phyloP scores from a whole-genome alignment of 2,797 vertebrate species.

The Alcedo atthis region DNA sequence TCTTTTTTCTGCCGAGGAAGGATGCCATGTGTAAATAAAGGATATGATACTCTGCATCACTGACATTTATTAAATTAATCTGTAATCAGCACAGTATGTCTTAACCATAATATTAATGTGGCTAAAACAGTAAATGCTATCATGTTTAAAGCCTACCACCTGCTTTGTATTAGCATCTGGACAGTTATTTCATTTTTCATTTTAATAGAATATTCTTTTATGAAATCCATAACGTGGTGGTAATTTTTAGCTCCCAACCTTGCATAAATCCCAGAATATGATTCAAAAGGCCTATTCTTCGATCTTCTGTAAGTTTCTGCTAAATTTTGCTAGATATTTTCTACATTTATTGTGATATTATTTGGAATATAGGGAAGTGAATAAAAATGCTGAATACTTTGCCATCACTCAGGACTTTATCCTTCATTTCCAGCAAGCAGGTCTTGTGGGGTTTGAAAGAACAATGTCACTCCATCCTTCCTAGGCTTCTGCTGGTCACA shows the following conservation, averaged over 20 bases:
- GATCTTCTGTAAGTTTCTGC: not conserved
- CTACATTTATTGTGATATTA: not conserved
- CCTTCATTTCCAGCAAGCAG: not conserved
- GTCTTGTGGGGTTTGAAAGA: not conserved
- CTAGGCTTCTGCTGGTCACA: not conserved
- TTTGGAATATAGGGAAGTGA: not conserved
- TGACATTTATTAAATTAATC: slow-evolving; percentile 54
- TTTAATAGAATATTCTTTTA: slow-evolving; percentile 39
- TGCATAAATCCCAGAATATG: not conserved
- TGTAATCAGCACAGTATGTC: slow-evolving; percentile 53
- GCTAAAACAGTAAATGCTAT: slow-evolving; percentile 38
- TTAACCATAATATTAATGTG: slow-evolving; percentile 51
- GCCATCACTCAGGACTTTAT: not conserved
- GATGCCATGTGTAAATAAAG: slow-evolving; percentile 29
- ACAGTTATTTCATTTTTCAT: slow-evolving; percentile 33
- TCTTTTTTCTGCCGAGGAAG: not conserved
- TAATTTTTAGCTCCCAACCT: slow-evolving; percentile 9
- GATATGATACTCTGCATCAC: not conserved
- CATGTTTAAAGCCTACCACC: slow-evolving; percentile 33
- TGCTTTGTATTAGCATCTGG: slow-evolving; percentile 48
- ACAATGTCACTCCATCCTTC: not conserved
- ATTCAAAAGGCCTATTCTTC: not conserved
- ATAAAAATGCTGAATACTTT: not conserved
- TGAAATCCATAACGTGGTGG: slow-evolving; percentile 28
- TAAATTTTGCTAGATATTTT: not conserved